Base-by-base conservation (phyloP, 2,888 invertebrate genomes). In the Nezara viridula region DNA sequence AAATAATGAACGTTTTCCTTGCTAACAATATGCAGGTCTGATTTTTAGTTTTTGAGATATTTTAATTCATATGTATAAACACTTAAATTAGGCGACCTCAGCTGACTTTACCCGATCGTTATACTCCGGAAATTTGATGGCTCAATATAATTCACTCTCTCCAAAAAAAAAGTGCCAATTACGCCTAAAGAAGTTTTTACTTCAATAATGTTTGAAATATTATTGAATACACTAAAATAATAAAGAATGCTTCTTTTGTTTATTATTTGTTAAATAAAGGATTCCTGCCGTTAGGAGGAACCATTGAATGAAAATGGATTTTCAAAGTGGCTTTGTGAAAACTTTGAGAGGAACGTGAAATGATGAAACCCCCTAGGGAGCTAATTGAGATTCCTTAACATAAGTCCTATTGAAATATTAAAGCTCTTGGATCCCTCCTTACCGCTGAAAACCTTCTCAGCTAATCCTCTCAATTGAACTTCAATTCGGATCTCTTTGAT, bases 381-480 rank as follows among this genome's bases (percentile, higher is more conserved):
- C 66, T 73, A 32, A 73, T 73, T 73, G 27, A 37, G 37, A 73
- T 27, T 73, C 66, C 66, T 73, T 37, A 73, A 37, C 66, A 73
- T 37, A 73, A 73, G 32, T 73, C 66, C 66, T 73, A 73, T 73
- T 73, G 66, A 73, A 73, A 73, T 73, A 73, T 73, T 73, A 73
- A 73, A 73, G 66, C 66, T 21, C 66, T 21, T 19, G 19, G 37
- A 66, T 21, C 37, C 66, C 66, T 73, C 66, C 66, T 73, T 73
- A 73, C 66, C 14, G 32, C 66, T 73, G 66, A 19, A 73, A 37
- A 73, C 32, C 66, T 21, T 60, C n/a, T 60, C 60, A 16, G 16
- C 14, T 27, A 60, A 60, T 60, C 66, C 32, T 73, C 32, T 37
- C 19, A 37, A 27, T 73, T 37, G 19, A 73, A 37, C 32, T 73